Conservation (phyloP, 2,113 vertebrate genomes). For the Gavia stellata region DNA sequence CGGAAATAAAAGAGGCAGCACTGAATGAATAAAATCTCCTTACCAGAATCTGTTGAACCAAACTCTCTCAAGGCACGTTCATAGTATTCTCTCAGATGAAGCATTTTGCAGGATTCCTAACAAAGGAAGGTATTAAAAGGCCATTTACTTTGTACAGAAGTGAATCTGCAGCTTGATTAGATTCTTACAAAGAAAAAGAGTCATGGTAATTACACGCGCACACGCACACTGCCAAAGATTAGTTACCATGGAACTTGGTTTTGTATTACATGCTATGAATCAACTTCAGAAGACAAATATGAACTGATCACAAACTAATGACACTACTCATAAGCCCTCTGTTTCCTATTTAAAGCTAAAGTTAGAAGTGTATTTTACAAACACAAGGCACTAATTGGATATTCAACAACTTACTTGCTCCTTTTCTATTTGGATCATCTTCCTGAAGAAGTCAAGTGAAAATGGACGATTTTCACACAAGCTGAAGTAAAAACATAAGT, state of each 20-base stretch:
- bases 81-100: slow-evolving; percentile 86
- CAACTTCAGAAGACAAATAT: neutral
- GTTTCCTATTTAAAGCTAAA: neutral
- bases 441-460: slow-evolving; percentile 87
- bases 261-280: neutral
- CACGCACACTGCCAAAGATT: neutral
- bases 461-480: slow-evolving; percentile 86
- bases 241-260: slow-evolving; percentile 2
- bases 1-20: neutral
- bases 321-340: neutral
- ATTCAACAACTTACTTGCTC: slow-evolving; percentile 81
- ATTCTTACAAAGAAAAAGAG: slow-evolving; percentile 7
- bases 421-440: slow-evolving; percentile 92
- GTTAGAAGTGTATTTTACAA: neutral
- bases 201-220: neutral
- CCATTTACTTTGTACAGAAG: slow-evolving; percentile 2
- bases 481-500: slow-evolving; percentile 63
- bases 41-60: slow-evolving; percentile 84
- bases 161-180: slow-evolving; percentile 22
- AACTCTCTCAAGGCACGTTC: slow-evolving; percentile 93
- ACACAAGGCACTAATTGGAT: neutral
- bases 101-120: slow-evolving; percentile 85
- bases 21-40: slow-evolving; percentile 26
- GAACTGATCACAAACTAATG: neutral
- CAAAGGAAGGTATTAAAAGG: slow-evolving; percentile 44